These are phyloP conservation scores for Mastomys natalensis DNA, from an alignment of 2,113 vertebrate genomes.

Conservation along the genomic window DNA sequence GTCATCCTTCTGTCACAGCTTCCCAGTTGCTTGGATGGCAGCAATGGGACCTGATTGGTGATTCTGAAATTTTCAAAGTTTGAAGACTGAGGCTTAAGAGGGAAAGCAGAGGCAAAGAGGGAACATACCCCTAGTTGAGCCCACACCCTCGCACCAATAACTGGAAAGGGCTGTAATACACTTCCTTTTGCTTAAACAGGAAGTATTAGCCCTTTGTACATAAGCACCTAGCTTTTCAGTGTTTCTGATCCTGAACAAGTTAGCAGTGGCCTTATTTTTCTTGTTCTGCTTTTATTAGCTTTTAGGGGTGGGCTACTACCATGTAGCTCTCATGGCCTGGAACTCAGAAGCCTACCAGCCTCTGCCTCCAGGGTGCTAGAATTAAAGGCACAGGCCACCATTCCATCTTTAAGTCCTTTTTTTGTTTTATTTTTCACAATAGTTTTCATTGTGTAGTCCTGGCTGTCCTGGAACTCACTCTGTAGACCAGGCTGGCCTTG, in stretches of 20 bases:
- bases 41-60: background rate
- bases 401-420: background rate
- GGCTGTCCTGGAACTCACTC: background rate
- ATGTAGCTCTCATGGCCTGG: background rate
- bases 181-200: constrained; percentile 11
- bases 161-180: background rate
- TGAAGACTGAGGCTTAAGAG: background rate
- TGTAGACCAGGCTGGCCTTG: background rate
- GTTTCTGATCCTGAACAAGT: background rate
- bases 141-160: too few relatives aligned
- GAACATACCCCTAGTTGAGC: too few relatives aligned
- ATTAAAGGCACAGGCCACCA: background rate
- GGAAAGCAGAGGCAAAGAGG: background rate
- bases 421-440: background rate
- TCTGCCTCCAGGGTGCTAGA: background rate
- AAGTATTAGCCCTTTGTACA: background rate
- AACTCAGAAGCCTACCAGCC: background rate
- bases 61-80: constrained; percentile 34
- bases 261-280: background rate
- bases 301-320: background rate
- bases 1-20: background rate
- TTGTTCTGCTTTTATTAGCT: background rate
- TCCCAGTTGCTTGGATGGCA: background rate
- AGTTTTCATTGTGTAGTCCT: too few relatives aligned
- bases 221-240: background rate